phyloP scores from a whole-genome alignment of 2,113 vertebrate species.

The Suricata suricatta region DNA sequence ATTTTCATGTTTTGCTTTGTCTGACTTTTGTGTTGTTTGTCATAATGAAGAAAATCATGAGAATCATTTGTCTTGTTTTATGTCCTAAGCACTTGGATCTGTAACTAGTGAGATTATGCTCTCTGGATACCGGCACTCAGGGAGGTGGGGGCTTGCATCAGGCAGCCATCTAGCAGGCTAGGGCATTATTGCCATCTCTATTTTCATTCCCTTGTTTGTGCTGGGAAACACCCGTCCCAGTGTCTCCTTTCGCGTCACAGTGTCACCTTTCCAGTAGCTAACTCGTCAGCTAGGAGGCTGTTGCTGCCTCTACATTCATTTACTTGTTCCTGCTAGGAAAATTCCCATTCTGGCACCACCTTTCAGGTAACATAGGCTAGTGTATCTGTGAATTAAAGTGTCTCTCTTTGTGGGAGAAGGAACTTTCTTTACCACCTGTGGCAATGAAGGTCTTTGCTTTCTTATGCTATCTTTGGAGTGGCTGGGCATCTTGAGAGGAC shows the following conservation, averaged over 20 bases:
- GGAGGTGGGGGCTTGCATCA: neutral
- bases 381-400: neutral
- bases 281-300: neutral
- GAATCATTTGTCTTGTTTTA: neutral
- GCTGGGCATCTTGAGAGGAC: neutral
- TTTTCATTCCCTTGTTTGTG: neutral
- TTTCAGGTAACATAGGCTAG: neutral
- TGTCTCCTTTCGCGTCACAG: neutral
- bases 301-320: neutral
- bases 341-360: neutral
- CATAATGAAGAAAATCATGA: neutral
- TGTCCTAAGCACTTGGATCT: neutral
- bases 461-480: neutral
- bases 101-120: neutral
- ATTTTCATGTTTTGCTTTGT: neutral
- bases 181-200: neutral
- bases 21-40: neutral
- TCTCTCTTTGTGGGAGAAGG: neutral
- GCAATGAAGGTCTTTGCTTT: neutral
- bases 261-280: neutral
- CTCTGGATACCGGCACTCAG: neutral
- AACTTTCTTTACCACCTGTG: neutral
- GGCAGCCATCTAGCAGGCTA: neutral
- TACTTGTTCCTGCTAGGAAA: neutral
- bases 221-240: neutral